Base-by-base conservation (phyloP, 2,113 vertebrate genomes). In the Labrus mixtus region DNA sequence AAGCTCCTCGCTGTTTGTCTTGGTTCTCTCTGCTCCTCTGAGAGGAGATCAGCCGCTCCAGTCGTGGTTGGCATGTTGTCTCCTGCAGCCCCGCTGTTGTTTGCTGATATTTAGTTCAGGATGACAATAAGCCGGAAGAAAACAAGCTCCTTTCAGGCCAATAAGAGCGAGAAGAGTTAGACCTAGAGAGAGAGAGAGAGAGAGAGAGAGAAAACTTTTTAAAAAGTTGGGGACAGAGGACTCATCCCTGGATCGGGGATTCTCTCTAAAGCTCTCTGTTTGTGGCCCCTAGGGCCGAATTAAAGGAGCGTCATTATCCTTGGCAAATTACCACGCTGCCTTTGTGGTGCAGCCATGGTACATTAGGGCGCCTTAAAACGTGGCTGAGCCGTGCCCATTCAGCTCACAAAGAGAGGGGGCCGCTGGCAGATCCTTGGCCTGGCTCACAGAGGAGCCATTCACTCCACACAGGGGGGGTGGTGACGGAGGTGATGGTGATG, bases 371-470 rank as follows among this genome's bases (percentile, higher is more conserved):
- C 85, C 89, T 94, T 94, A 93, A 90, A 93, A 93, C 83, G 87
- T 93, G 90, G 90, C 90, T 70, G 89, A 89, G 86, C 92, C 91
- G 88, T 82, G 83, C 62, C 93, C 94, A 95, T 96, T 95, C 93
- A 96, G 91, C 89, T 90, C 82, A 93, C 92, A 95, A 95, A 95
- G 84, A 87, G 79, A 82, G 91, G 92, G 92, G 88, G 83, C 90
- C 90, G 90, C 94, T 95, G 95, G 95, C 95, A 96, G 94, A 94
- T 95, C 94, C 93, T 96, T 95, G 94, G 96, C 95, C 86, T 69
- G 74, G 86, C 89, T 92, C 90, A 96, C 95, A 96, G 94, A 95
- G 89, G 85, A 94, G 91, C 90, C 94, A 91, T 96, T 93, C 94
- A 95, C 93, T 90, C 92, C 83, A 81, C 87, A 84, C 82, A 71